Evolutionary conservation across 2,888 invertebrate species (phyloP).

Genomic region (Bursaphelenchus okinawaensis): DNA sequence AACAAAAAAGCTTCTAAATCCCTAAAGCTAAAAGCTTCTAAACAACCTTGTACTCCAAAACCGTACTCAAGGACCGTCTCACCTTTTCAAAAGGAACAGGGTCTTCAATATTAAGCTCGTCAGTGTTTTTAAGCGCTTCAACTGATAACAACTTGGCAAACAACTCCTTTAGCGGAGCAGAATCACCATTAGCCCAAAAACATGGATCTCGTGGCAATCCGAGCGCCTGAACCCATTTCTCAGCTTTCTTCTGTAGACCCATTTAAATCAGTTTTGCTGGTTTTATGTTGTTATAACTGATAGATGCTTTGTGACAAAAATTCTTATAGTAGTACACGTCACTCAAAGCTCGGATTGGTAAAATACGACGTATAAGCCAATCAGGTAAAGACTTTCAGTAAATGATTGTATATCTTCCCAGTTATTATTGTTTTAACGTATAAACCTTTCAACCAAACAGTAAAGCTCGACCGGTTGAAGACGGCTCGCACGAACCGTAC

Average conservation of each 20-base stretch:
- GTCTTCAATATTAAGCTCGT: neutral
- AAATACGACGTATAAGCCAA: too few relatives aligned
- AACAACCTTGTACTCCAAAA: too few relatives aligned
- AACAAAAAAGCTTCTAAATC: neutral
- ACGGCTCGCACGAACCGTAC: too few relatives aligned
- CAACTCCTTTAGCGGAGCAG: slow-evolving; percentile 9
- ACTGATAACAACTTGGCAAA: neutral
- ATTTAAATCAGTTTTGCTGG: neutral
- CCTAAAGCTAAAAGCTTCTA: neutral
- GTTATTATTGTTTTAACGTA: too few relatives aligned
- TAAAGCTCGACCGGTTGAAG: too few relatives aligned
- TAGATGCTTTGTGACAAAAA: too few relatives aligned
- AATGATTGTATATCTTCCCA: too few relatives aligned
- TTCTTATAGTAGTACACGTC: too few relatives aligned
- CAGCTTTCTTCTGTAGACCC: slow-evolving; percentile 7
- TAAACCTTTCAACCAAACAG: too few relatives aligned
- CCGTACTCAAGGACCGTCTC: neutral
- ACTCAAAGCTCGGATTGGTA: too few relatives aligned
- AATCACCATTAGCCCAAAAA: slow-evolving; percentile 1
- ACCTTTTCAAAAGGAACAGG: slow-evolving; percentile 11
- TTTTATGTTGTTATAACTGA: too few relatives aligned
- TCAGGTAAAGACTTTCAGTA: too few relatives aligned
- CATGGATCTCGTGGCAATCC: slow-evolving; percentile 1
- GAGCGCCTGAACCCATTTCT: slow-evolving; percentile 8
- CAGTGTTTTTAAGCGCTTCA: neutral